Base-by-base conservation (phyloP, 1,140 invertebrate species). In the Pseudomyrmex cubaensis region DNA sequence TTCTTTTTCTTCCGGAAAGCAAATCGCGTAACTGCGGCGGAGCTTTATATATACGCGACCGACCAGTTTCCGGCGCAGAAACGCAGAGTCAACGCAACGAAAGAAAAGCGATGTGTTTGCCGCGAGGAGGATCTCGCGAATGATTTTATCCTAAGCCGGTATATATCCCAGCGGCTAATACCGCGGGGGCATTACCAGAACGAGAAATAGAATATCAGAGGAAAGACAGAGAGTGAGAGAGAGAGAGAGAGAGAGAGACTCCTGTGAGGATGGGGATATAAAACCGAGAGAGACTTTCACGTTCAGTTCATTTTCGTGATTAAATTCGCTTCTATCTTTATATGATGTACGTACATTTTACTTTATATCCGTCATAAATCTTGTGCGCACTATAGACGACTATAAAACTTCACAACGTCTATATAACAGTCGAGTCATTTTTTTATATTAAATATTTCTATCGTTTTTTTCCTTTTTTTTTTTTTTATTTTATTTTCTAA, bases 111-210 rank as follows among this genome's bases (percentile, higher is more conserved):
- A 44, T 44, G 15, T 44, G 20, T 75, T 63, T 12, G 10, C 59
- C 35, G 35, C 35, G 35, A n/a, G 2, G 17, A 73, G 56, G 44
- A 73, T 48, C 70, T 61, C 17, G 22, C 7, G 46, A 17, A 76
- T 63, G 25, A 76, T 76, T 76, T 76, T 76, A 74, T 59, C 17
- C 56, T 15, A n/a, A 76, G 48, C 17, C 17, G 17, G 52, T 69
- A 25, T 67, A 35, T 35, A 35, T 35, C 35, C 74, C 62, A 54
- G 61, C 22, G 15, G n/a, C 48, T 25, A 52, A 64, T 59, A 54
- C 61, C 61, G 25, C 35, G 15, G 20, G 52, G 12, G 35, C 35
- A 69, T 69, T 54, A n/a, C 44, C 15, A 20, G 15, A 52, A 62
- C 10, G 15, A 62, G 17, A 10, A 78, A 70, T 35, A 67, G 52